Evolutionary conservation across 2,797 vertebrate genomes (phyloP), one percentile per base, ranked within the genome.

Genomic region (Myotis planiceps): DNA sequence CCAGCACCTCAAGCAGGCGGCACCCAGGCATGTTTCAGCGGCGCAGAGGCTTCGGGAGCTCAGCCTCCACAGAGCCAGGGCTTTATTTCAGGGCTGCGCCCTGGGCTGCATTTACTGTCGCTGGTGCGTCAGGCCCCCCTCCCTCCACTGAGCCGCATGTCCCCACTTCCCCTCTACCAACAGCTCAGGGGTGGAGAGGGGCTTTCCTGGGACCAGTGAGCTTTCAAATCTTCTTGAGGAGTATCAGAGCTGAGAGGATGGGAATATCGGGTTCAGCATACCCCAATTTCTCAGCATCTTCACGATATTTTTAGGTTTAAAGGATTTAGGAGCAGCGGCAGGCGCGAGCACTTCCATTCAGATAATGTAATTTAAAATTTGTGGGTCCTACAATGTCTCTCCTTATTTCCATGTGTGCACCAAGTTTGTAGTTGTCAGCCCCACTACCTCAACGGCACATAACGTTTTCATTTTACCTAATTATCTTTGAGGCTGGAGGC

Each of bases 71-170:
- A 58, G 32, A 88, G n/a, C 6, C 42, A 19, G 76, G 49, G 71
- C 71, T 94, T 55, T 29, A 37, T 29, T 72, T 66, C 68, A 69
- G 51, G 55, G 89, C 42, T 25, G 53, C 3, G 69, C 51, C 0
- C 0, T 6, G 15, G 37, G 66, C 80, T 71, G 66, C 78, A 19
- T 19, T 69, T 19, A 16, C 34, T 23, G 25, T 18, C 16, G 29
- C 74, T 23, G 51, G 18, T 42, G 58, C 12, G 2, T 25, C 21
- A 2, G 3, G 3, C 83, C 39, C 9, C 23, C 16, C 34, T 6
- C 7, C 14, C 29, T 58, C 27, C 16, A 4, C 55, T 37, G 10
- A 3, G 27, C 13, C 15, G 0, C 5, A 2, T 0, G 0, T 13
- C 18, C 10, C 25, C 49, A 16, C 6, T 13, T 34, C 39, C 23